Evolutionary conservation across 2,797 vertebrate genomes (phyloP), one percentile per base, ranked within the genome.

Genomic region (Momotus momota): DNA sequence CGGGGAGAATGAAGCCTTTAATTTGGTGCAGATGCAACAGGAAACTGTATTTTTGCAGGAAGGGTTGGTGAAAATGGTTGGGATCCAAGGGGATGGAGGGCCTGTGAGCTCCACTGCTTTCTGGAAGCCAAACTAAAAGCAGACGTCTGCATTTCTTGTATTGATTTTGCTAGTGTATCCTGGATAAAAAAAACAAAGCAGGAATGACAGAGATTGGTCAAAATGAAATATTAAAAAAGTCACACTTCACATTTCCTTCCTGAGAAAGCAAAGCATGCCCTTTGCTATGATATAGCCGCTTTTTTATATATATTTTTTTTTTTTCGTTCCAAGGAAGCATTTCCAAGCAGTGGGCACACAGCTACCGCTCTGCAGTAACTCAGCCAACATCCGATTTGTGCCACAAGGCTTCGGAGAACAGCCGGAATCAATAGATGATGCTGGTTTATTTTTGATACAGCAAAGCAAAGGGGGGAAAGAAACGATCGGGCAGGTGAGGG

Each of bases 371-470:
- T 0, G 2, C 70, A 64, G 2, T 66, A 80, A 79, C 77, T 93
- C 85, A 8, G 49, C 1, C 2, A 54, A 55, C 75, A 49, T 84
- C 83, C 77, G 71, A 41, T 95, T 52, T 64, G 78, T 93, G 83
- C 83, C 81, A 62, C 90, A 71, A 67, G 81, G 70, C 92, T 93
- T 94, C 70, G 38, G 74, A 92, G 78, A 94, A 4, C 70, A 73
- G 83, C 41, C 12, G 6, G 35, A 73, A 88, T 95, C 92, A 48
- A 80, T 90, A 88, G 94, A 15, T 22, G 38, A 20, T 55, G 61
- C 61, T 89, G 85, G 66, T 93, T 95, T 95, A 22, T 27, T 94
- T 93, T 94, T 91, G 88, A 71, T 88, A 20, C n/a, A 79, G 88
- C 60, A 41, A 67, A 93, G 81, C 16, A 16, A 48, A 5, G 20